Conservation (phyloP, 2,113 vertebrate species). For the Mionectes macconnelli region DNA sequence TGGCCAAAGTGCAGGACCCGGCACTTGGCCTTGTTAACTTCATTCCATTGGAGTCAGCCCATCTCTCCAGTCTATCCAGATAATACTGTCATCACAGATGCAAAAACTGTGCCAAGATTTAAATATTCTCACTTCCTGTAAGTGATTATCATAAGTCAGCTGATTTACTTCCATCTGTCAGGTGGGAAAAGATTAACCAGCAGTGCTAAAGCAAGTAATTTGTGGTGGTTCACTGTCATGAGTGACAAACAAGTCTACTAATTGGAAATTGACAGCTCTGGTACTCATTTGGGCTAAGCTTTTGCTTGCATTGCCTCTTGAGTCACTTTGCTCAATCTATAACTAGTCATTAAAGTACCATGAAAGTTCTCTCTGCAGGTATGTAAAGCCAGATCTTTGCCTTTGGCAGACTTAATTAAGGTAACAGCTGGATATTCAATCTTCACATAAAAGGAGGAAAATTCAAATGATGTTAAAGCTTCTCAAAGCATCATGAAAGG, state of each 20-base stretch:
- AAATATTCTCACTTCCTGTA: conserved; percentile 52
- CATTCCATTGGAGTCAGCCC: no score
- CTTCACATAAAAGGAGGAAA: conserved; percentile 57
- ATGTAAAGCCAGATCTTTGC: conserved; percentile 65
- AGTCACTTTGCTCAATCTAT: conserved; percentile 47
- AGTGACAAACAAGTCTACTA: conserved; percentile 66
- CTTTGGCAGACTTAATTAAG: conserved; percentile 73
- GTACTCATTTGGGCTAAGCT: conserved; percentile 45
- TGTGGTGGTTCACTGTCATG: conserved; percentile 52
- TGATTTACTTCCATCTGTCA: conserved; percentile 67
- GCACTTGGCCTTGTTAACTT: no score
- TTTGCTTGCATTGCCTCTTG: conserved; percentile 41
- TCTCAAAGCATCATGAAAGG: conserved; percentile 11
- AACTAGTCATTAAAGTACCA: conserved; percentile 70
- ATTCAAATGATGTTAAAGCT: conserved; percentile 32
- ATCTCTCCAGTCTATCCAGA: no score
- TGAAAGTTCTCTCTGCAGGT: conserved; percentile 72
- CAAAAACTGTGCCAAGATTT: conserved; percentile 46
- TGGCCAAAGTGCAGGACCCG: no score
- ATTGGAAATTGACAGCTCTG: conserved; percentile 69
- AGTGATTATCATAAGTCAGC: conserved; percentile 47
- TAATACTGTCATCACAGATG: conserved; percentile 11
- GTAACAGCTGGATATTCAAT: conserved; percentile 71
- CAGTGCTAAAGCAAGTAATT: conserved; percentile 58
- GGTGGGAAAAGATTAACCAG: conserved; percentile 68